Conservation (phyloP, 2,797 vertebrate species). For the Intellagama lesueurii region DNA sequence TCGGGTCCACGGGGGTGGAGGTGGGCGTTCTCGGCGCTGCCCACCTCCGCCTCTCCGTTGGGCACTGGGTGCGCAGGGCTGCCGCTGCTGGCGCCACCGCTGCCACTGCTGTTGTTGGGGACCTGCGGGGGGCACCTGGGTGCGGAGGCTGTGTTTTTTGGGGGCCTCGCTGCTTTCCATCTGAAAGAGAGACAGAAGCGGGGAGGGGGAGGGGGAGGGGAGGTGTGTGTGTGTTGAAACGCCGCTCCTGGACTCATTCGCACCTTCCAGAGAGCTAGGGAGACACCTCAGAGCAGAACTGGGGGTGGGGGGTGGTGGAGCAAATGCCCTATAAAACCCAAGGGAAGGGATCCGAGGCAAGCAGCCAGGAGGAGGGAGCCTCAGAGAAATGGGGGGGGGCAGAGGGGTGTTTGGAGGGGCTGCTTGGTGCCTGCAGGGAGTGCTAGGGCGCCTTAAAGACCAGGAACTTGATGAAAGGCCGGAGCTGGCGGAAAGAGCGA, state of each 20-base stretch:
- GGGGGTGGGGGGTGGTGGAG: background rate
- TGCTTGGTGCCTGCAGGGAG: background rate
- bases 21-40: slow-evolving; percentile 72
- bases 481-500: too few species aligned
- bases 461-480: background rate
- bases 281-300: background rate
- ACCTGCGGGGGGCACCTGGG: slow-evolving; percentile 82
- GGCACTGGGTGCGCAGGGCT: slow-evolving; percentile 83
- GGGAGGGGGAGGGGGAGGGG: background rate
- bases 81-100: slow-evolving; percentile 80
- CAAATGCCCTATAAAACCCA: background rate
- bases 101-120: slow-evolving; percentile 81
- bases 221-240: background rate
- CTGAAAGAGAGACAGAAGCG: slow-evolving; percentile 57
- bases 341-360: background rate
- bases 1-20: slow-evolving; percentile 62
- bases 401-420: background rate
- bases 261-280: background rate
- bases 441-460: background rate
- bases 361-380: background rate
- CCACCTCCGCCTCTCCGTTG: slow-evolving; percentile 89
- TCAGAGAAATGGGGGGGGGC: background rate
- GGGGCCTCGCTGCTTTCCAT: slow-evolving; percentile 78
- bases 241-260: background rate
- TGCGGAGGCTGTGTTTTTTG: slow-evolving; percentile 80